Percentiles rank a stretch among this genome's conserved stretches.
These are phyloP conservation scores for Amphibalanus amphitrite DNA, from an alignment of 1,140 invertebrate species.

Conservation along the genomic window DNA sequence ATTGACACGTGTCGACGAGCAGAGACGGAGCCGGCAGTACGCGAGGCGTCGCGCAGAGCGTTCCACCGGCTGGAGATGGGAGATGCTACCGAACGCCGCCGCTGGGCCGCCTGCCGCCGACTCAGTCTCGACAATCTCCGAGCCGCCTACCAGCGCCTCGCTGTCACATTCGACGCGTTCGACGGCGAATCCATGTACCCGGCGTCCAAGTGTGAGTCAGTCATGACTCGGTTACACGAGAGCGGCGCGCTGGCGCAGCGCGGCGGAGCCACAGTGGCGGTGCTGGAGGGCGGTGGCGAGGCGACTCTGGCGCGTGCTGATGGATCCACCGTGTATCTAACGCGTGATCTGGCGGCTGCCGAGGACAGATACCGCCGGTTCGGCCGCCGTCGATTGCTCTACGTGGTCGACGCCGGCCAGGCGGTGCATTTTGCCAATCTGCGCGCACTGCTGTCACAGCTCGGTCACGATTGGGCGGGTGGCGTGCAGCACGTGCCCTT, in stretches of 20 bases:
- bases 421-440: slow-evolving; percentile 58
- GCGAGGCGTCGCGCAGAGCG: background rate
- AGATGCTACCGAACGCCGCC: background rate
- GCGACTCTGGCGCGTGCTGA: slow-evolving; percentile 31
- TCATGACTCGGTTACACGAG: slow-evolving; percentile 31
- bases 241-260: slow-evolving; percentile 35
- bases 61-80: background rate
- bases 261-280: slow-evolving; percentile 36
- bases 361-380: slow-evolving; percentile 50
- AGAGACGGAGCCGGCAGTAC: background rate
- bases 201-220: slow-evolving; percentile 25
- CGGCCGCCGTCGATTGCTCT: slow-evolving; percentile 56
- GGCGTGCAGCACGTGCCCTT: slow-evolving; percentile 65
- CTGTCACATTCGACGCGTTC: slow-evolving; percentile 71
- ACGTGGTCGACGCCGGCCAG: slow-evolving; percentile 78
- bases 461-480: slow-evolving; percentile 32
- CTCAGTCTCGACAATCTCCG: background rate
- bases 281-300: slow-evolving; percentile 12
- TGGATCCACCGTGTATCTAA: slow-evolving; percentile 72
- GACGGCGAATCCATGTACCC: slow-evolving; percentile 79
- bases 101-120: background rate
- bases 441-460: slow-evolving; percentile 39
- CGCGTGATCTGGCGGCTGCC: slow-evolving; percentile 80
- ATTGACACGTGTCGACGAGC: background rate
- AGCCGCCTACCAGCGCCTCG: slow-evolving; percentile 29